A percentile compares a stretch with the other conserved stretches of the same genome.
Evolutionary conservation across 2,113 vertebrate species (phyloP).

Genomic region (Semicossyphus pulcher): DNA sequence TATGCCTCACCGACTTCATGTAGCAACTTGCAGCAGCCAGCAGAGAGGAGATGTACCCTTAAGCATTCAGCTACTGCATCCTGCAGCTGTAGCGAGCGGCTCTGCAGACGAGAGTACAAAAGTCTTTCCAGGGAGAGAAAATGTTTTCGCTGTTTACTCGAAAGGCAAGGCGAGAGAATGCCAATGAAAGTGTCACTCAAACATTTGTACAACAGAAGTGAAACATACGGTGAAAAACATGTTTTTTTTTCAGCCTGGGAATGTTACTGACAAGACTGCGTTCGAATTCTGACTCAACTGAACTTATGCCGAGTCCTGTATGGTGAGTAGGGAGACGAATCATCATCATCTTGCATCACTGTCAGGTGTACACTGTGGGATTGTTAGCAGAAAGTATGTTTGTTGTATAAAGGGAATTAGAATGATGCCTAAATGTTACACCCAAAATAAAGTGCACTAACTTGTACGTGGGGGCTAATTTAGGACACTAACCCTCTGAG

Average conservation of each 20-base stretch:
- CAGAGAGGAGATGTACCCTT: not conserved
- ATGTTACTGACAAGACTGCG: not conserved
- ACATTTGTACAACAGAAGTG: not conserved
- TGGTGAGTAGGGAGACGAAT: too few relatives aligned
- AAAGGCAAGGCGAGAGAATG: not conserved
- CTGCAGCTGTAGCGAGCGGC: not conserved
- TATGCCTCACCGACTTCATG: not conserved
- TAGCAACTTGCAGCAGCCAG: not conserved
- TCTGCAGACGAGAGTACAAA: not conserved
- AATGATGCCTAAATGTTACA: too few relatives aligned
- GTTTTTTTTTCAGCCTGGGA: not conserved
- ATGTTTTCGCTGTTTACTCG: conserved; percentile 5
- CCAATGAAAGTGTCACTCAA: not conserved
- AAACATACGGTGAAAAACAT: not conserved
- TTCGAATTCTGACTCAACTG: not conserved
- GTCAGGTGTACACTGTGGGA: too few relatives aligned
- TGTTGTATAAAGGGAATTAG: too few relatives aligned
- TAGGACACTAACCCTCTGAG: too few relatives aligned
- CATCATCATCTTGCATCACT: too few relatives aligned
- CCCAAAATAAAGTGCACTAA: too few relatives aligned
- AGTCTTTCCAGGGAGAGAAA: not conserved
- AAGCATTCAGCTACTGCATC: not conserved
- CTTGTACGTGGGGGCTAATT: too few relatives aligned
- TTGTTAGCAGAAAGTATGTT: too few relatives aligned
- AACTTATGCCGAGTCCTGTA: not conserved